Percentiles rank a stretch among this genome's conserved stretches.
These are phyloP conservation scores for Psammodynastes pulverulentus DNA, from an alignment of 2,113 vertebrate genomes.

Conservation along the genomic window DNA sequence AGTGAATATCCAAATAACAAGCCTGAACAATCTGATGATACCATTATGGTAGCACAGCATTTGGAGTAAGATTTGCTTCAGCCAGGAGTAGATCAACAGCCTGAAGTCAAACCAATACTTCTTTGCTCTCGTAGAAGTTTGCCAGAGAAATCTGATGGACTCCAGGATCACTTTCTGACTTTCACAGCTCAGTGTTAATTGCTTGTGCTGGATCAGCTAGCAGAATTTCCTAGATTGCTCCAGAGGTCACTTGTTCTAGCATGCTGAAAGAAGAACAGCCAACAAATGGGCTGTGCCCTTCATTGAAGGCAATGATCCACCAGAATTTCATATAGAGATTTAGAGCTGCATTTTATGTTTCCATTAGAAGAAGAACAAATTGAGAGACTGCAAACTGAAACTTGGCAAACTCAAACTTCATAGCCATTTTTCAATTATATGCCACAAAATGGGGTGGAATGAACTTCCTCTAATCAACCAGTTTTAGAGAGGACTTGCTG, in stretches of 20 bases:
- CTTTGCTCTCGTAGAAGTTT: not conserved
- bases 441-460: not conserved
- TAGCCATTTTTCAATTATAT: not conserved
- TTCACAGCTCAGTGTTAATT: not conserved
- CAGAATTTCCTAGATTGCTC: not conserved
- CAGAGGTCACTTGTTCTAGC: not conserved
- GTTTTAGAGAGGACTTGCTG: not conserved
- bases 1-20: not conserved
- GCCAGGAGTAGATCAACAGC: not conserved
- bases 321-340: not conserved
- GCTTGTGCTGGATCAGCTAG: not conserved
- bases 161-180: not conserved
- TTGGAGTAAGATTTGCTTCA: not conserved
- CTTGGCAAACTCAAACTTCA: not conserved
- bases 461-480: not conserved
- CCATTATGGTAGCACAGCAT: not conserved
- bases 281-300: not conserved
- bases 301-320: not conserved
- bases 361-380: not conserved
- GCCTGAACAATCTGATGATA: not conserved
- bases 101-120: not conserved
- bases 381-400: not conserved
- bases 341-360: not conserved
- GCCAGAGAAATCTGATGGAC: not conserved
- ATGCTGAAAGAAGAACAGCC: not conserved